Evolutionary conservation across 2,888 invertebrate species (phyloP), one percentile per base, ranked within the genome.

Genomic region (Leucoma salicis): DNA sequence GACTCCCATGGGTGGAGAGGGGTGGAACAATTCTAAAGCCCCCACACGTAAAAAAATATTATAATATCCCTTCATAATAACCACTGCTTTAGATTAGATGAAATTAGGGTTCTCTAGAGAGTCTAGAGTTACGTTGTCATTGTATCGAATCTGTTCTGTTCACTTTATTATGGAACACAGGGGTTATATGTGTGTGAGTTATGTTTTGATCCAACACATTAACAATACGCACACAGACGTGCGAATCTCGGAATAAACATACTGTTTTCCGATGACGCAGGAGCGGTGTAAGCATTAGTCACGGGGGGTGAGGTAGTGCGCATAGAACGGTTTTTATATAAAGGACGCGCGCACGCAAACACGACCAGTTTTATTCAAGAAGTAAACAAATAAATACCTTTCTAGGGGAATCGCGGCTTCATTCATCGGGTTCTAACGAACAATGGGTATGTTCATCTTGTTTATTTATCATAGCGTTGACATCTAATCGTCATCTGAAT

Each of bases 361-460:
- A n/a, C n/a, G n/a, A 76, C 76, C 86, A 89, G 88, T 88, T 84
- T 72, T 58, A 54, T 69, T 83, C 69, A 52, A 69, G 74, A 78
- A 69, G 79, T 79, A 83, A 82, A 81, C 79, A 82, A 75, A 79
- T 52, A 63, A 65, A 64, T 62, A 70, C 50, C 66, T 71, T 64
- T 66, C 55, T 43, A 70, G 70, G 8, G 70, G 69, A 60, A 67
- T 48, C 68, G 49, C 39, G 39, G 51, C 44, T 54, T 53, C 46
- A 46, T 47, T 53, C 36, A 42, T 56, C 75, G 78, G 77, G 78
- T 65, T 49, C 57, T 59, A 65, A 78, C 79, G 74, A 71, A 57
- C 47, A 52, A 85, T 85, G 84, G 83, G 85, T 86, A 83, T 57
- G 85, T 85, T 61, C 37, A 65, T 49, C 70, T 72, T 58, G 35